Evolutionary conservation across 2,113 vertebrate genomes (phyloP), one percentile per base, ranked within the genome.

Genomic region (zebrafish (Danio rerio)): DNA sequence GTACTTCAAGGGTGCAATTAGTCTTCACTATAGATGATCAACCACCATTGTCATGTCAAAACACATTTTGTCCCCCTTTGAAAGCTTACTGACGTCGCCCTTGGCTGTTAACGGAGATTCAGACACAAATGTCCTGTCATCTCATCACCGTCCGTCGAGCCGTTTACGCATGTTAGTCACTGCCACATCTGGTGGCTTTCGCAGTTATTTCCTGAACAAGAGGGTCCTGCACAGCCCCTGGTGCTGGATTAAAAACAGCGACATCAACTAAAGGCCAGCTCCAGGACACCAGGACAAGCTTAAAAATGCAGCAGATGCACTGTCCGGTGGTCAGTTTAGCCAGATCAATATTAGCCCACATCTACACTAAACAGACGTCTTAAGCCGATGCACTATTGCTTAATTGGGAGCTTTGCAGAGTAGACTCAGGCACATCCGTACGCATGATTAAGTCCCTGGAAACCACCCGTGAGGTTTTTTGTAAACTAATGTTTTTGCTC

Each of bases 351-450:
- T 89, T 90, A 90, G 91, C 92, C 91, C 89, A 89, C 78, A 85
- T 87, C 69, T 90, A 81, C 92, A 91, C 89, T 92, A 92, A 89
- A 90, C 92, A 91, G 93, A 93, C 91, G 93, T 93, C 91, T 92
- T 93, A 93, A 94, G 92, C 87, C 90, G 90, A 93, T 90, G 90
- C 89, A 62, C 85, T 89, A 93, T 89, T 91, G 89, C 92, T 92
- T 94, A 95, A 95, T 96, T 95, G 94, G 95, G 88, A 94, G 92
- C 91, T 91, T 94, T 94, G 87, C 91, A 84, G 89, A 91, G 87
- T 83, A 87, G 87, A 88, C 89, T 84, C 87, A 21, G 85, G 87
- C 87, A 89, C 87, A 80, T 92, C 87, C 87, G 92, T 88, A 90
- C 90, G 86, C 90, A 90, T 91, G 87, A 90, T 89, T 83, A 89